Evolutionary conservation across 1,140 invertebrate genomes (phyloP).

Genomic region (Holcopasites calliopsidis): DNA sequence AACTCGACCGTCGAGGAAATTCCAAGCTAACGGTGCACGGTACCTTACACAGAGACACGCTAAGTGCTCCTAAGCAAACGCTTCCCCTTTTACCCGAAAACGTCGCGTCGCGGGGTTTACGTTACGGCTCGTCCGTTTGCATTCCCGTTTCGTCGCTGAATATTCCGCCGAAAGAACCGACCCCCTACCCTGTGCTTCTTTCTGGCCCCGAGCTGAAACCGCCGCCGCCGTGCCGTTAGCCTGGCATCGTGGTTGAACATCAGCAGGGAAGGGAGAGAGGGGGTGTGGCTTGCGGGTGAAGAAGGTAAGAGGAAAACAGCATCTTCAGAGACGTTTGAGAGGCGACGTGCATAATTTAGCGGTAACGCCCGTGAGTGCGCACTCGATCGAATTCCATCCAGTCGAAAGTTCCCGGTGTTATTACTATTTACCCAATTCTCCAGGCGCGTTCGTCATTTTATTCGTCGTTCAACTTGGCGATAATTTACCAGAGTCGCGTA

Average conservation of each 20-base stretch:
- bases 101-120: conserved; percentile 52
- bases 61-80: conserved; percentile 64
- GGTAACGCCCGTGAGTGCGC: conserved; percentile 45
- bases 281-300: neutral
- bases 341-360: conserved; percentile 65
- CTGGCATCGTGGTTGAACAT: neutral
- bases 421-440: conserved; percentile 49
- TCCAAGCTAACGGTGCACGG: conserved; percentile 16
- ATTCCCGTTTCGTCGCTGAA: conserved; percentile 54
- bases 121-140: conserved; percentile 63
- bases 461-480: neutral
- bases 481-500: neutral
- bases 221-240: neutral
- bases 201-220: conserved; percentile 19
- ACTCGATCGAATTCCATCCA: conserved; percentile 30
- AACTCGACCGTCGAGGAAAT: conserved; percentile 23
- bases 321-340: conserved; percentile 56
- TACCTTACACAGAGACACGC: conserved; percentile 45
- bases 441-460: neutral
- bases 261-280: neutral
- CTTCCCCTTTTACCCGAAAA: conserved; percentile 10
- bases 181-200: conserved; percentile 5
- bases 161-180: conserved; percentile 58
- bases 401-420: conserved; percentile 49
- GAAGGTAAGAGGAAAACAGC: conserved; percentile 9